phyloP scores from a whole-genome alignment of 2,888 invertebrate species.

The Platycheirus rosarum region DNA sequence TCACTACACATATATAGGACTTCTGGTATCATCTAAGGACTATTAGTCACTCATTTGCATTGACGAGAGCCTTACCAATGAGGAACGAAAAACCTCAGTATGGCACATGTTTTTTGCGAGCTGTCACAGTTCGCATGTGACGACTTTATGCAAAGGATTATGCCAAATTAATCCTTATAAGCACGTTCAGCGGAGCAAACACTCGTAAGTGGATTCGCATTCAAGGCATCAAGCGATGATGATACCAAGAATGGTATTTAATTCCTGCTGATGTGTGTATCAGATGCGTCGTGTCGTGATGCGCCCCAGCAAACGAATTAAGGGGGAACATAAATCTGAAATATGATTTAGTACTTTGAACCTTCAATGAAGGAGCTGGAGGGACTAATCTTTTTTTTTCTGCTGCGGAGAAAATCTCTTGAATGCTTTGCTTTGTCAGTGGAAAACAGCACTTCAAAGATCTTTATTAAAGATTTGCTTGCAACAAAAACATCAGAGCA shows the following conservation, averaged over 20 bases:
- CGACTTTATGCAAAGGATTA: constrained; percentile 39
- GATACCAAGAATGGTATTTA: constrained; percentile 51
- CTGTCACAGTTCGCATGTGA: constrained; percentile 34
- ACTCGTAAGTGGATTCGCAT: constrained; percentile 30
- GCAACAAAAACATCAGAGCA: too few relatives aligned
- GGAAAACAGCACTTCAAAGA: too few relatives aligned
- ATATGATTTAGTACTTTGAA: constrained; percentile 15
- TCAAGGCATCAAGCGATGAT: constrained; percentile 8
- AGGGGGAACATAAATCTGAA: background rate
- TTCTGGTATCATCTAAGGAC: constrained; percentile 30
- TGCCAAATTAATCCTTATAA: constrained; percentile 53
- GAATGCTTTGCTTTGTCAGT: too few relatives aligned
- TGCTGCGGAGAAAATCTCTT: too few relatives aligned
- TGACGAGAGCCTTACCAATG: background rate
- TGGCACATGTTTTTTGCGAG: constrained; percentile 48
- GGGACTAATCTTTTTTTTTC: too few relatives aligned
- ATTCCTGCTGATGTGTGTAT: constrained; percentile 16
- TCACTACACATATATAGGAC: constrained; percentile 22
- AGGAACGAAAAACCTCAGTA: constrained; percentile 14
- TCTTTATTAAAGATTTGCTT: too few relatives aligned
- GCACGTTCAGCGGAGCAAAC: constrained; percentile 44
- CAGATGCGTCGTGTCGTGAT: constrained; percentile 6
- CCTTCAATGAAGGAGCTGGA: too few relatives aligned
- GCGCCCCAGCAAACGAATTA: background rate
- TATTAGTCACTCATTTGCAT: constrained; percentile 65